Evolutionary conservation across 2,888 invertebrate genomes (phyloP).

Genomic region (Epirrita christyi): DNA sequence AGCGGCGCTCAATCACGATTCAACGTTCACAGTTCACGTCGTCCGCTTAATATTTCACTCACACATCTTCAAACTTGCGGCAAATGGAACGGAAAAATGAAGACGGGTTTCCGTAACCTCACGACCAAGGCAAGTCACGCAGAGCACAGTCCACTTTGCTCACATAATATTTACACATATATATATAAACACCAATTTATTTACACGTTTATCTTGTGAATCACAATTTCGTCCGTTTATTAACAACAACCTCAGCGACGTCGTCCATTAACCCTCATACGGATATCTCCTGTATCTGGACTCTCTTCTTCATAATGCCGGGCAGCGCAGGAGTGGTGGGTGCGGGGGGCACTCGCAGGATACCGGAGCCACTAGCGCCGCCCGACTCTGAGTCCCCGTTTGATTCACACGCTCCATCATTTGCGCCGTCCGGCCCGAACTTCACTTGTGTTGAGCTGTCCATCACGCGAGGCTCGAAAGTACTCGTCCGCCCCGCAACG

Average conservation of each 20-base stretch:
- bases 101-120: conserved; percentile 50
- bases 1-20: conserved; percentile 39
- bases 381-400: conserved; percentile 74
- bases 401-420: conserved; percentile 72
- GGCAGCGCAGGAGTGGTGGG: conserved; percentile 86
- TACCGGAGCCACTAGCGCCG: conserved; percentile 72
- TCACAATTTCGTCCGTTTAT: conserved; percentile 79
- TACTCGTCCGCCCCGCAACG: conserved; percentile 73
- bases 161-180: conserved; percentile 50
- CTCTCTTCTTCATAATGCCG: conserved; percentile 93
- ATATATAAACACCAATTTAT: conserved; percentile 36
- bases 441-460: conserved; percentile 82
- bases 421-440: conserved; percentile 71
- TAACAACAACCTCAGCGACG: conserved; percentile 72
- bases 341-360: conserved; percentile 75
- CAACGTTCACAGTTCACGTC: conserved; percentile 37
- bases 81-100: conserved; percentile 51
- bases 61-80: conserved; percentile 46
- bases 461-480: conserved; percentile 78
- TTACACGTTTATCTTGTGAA: conserved; percentile 41
- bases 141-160: conserved; percentile 47
- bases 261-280: conserved; percentile 87
- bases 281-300: conserved; percentile 96
- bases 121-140: conserved; percentile 42
- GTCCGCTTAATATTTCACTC: conserved; percentile 45